A percentile compares a stretch with the other conserved stretches of the same genome.
Evolutionary conservation across 2,888 invertebrate genomes (phyloP).

Genomic region (Macrophya annulata): DNA sequence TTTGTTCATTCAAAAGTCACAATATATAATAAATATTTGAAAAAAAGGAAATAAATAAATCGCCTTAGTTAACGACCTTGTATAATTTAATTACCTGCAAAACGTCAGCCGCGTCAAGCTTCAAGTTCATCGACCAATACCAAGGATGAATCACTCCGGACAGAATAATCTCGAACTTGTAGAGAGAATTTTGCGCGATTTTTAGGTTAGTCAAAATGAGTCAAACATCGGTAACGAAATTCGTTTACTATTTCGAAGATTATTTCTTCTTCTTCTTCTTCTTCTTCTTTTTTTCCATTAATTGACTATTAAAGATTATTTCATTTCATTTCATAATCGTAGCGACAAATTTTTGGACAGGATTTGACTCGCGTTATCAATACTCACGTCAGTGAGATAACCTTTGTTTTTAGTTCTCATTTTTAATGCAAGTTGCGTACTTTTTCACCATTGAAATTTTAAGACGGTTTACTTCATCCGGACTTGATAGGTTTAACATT

Average conservation of each 20-base stretch:
- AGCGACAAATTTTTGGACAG: not conserved
- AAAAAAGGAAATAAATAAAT: not conserved
- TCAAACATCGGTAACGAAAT: slow-evolving; percentile 8
- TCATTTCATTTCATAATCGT: not conserved
- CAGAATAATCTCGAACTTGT: not conserved
- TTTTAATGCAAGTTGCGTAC: not conserved
- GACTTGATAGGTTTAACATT: not conserved
- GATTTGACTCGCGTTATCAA: slow-evolving; percentile 16
- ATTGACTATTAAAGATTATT: not conserved
- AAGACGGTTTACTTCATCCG: not conserved
- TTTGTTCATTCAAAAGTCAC: not conserved
- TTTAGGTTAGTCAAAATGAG: not conserved
- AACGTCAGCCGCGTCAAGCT: not conserved
- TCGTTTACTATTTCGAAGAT: not conserved
- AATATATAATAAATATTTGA: not conserved
- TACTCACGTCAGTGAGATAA: slow-evolving; percentile 5
- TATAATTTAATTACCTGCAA: not conserved
- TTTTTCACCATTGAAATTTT: not conserved
- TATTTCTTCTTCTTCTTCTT: not conserved
- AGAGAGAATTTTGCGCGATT: not conserved
- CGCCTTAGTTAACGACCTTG: not conserved
- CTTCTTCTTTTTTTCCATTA: too few relatives aligned
- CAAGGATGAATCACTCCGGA: not conserved
- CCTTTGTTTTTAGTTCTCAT: not conserved
- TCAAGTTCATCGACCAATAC: slow-evolving; percentile 13